These are phyloP conservation scores for Onychomys torridus DNA, from an alignment of 2,797 vertebrate species.

Conservation along the genomic window DNA sequence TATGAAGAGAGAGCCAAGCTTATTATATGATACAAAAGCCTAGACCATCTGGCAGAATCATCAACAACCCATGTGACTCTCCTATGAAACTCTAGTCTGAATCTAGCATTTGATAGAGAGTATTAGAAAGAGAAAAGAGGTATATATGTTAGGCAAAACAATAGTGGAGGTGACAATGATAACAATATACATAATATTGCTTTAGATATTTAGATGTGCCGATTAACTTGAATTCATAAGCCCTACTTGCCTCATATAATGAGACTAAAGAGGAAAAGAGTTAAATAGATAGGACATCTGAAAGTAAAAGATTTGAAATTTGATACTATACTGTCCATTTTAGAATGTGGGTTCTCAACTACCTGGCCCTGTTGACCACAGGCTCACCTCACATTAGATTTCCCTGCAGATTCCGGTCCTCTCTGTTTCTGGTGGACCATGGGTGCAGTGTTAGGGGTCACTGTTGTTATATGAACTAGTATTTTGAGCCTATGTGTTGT, in stretches of 20 bases:
- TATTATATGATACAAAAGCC: background rate
- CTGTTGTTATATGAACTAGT: background rate
- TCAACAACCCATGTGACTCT: background rate
- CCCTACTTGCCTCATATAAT: background rate
- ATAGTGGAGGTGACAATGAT: background rate
- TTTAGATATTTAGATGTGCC: background rate
- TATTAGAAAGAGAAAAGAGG: background rate
- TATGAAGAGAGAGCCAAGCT: background rate
- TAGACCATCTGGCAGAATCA: background rate
- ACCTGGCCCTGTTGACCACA: too few species aligned
- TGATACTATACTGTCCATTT: background rate
- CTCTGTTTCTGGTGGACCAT: background rate
- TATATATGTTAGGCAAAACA: background rate
- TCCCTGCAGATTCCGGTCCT: background rate
- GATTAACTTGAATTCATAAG: background rate
- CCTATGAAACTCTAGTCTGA: background rate
- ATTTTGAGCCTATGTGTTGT: background rate
- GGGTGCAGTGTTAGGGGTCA: background rate
- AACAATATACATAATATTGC: background rate
- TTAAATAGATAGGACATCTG: background rate
- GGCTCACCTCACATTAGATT: background rate
- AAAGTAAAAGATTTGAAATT: background rate
- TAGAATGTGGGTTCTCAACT: background rate
- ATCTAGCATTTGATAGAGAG: background rate
- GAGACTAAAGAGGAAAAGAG: background rate